A percentile compares a stretch with the other conserved stretches of the same genome.
phyloP scores from a whole-genome alignment of 2,888 invertebrate species.

The Noctua pronuba region DNA sequence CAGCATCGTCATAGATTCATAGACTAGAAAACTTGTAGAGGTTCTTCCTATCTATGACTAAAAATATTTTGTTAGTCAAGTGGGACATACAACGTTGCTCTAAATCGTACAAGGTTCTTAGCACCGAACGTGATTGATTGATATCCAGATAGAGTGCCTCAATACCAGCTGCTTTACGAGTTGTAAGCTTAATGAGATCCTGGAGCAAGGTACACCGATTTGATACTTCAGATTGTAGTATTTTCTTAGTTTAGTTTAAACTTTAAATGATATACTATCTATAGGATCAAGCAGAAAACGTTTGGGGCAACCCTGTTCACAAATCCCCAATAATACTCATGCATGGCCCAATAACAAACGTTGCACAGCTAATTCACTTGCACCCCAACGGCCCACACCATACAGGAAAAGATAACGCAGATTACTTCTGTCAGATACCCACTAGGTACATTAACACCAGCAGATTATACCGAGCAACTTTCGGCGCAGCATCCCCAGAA shows the following conservation, averaged over 20 bases:
- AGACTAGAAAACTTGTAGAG: background rate
- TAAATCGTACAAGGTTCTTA: background rate
- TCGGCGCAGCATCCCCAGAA: conserved; percentile 42
- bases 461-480: conserved; percentile 54
- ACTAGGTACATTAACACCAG: conserved; percentile 43
- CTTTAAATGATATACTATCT: background rate
- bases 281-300: background rate
- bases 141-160: background rate
- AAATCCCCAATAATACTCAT: background rate
- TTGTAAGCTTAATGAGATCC: background rate
- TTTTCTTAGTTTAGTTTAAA: background rate
- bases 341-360: conserved; percentile 7
- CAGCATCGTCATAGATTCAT: background rate
- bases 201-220: background rate
- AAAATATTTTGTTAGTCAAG: too few species aligned
- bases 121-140: conserved; percentile 6
- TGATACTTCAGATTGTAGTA: background rate
- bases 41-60: background rate
- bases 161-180: background rate
- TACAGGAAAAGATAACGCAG: conserved; percentile 36
- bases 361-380: background rate
- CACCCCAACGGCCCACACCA: background rate
- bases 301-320: background rate
- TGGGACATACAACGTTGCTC: background rate
- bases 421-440: conserved; percentile 45